A percentile compares a stretch with the other conserved stretches of the same genome.
Evolutionary conservation across 2,113 vertebrate genomes (phyloP).

Genomic region (Pheucticus melanocephalus): DNA sequence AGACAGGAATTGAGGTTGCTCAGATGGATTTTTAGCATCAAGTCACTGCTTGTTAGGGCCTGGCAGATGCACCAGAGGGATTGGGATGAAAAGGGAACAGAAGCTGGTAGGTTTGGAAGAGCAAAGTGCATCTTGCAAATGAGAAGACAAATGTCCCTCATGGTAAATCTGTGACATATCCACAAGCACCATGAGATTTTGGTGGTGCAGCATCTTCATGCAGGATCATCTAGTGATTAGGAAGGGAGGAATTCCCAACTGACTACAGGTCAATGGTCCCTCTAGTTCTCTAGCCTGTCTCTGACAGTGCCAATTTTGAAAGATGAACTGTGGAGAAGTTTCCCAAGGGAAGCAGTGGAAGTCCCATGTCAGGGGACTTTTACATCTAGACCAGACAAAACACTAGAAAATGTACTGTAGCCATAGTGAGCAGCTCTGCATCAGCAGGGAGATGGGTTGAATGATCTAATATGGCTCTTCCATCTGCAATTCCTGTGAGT

Average conservation of each 20-base stretch:
- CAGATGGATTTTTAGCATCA: neutral
- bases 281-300: neutral
- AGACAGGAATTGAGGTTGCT: neutral
- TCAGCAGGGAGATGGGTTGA: constrained; percentile 54
- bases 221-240: neutral
- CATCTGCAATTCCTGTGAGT: constrained; percentile 60
- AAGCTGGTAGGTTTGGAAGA: neutral
- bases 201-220: neutral
- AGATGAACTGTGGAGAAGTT: constrained; percentile 13
- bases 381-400: constrained; percentile 51
- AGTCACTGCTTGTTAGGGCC: neutral
- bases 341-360: constrained; percentile 9
- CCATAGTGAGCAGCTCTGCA: constrained; percentile 31
- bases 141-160: neutral
- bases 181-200: neutral
- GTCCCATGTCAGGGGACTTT: constrained; percentile 32
- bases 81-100: neutral
- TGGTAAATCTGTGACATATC: neutral
- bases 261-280: neutral
- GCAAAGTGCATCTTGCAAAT: neutral
- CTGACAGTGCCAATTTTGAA: constrained; percentile 50
- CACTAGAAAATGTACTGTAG: constrained; percentile 41
- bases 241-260: neutral
- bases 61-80: neutral
- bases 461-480: constrained; percentile 63